phyloP scores from a whole-genome alignment of 2,797 vertebrate species.

The Sebastes nivosus region DNA sequence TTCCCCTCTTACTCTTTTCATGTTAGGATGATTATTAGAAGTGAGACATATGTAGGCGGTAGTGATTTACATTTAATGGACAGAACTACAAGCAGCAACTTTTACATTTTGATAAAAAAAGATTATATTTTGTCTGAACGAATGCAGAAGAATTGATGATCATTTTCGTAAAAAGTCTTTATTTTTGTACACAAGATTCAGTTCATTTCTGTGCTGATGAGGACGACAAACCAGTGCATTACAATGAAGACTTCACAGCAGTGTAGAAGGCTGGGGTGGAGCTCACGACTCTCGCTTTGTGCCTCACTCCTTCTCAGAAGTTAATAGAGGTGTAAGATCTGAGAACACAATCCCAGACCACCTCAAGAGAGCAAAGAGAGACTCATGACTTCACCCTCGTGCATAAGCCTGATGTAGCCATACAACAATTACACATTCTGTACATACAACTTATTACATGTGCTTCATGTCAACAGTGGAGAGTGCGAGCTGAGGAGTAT shows the following conservation, averaged over 20 bases:
- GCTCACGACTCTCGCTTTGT: slow-evolving; percentile 42
- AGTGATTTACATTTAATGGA: background rate
- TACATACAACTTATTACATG: slow-evolving; percentile 64
- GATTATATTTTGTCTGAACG: background rate
- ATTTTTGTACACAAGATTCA: slow-evolving; percentile 78
- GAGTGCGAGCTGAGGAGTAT: slow-evolving; percentile 37
- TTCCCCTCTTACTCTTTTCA: background rate
- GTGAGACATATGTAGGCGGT: background rate
- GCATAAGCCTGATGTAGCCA: slow-evolving; percentile 48
- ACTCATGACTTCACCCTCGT: slow-evolving; percentile 35
- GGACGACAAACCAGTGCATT: slow-evolving; percentile 85
- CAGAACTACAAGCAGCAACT: background rate
- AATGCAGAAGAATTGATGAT: background rate
- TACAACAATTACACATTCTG: slow-evolving; percentile 53
- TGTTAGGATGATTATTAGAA: background rate
- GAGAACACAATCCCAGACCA: slow-evolving; percentile 5
- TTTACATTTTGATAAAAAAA: background rate
- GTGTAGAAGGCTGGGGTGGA: slow-evolving; percentile 70
- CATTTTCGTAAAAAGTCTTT: slow-evolving; percentile 68
- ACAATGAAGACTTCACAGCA: slow-evolving; percentile 84
- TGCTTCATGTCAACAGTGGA: slow-evolving; percentile 69
- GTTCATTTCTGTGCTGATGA: slow-evolving; percentile 73
- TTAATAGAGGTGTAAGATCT: background rate
- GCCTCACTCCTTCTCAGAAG: background rate
- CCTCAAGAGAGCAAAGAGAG: slow-evolving; percentile 36